Evolutionary conservation across 2,797 vertebrate species (phyloP).

Genomic region (Pseudocheirus occidentalis): DNA sequence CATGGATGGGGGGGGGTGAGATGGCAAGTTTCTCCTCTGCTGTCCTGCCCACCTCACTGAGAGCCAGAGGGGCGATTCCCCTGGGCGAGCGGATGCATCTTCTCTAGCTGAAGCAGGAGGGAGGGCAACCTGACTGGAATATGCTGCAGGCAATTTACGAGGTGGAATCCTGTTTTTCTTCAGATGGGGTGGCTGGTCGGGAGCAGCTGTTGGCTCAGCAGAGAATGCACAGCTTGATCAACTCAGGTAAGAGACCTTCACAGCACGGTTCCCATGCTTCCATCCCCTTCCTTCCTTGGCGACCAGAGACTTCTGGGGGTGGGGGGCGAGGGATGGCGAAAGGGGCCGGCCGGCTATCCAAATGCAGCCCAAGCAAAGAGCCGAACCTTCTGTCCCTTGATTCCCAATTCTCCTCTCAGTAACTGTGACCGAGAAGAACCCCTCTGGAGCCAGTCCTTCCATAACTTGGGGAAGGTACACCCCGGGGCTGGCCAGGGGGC

Average conservation of each 20-base stretch:
- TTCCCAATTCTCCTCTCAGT: background rate
- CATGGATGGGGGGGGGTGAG: conserved; percentile 75
- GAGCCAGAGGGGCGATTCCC: conserved; percentile 81
- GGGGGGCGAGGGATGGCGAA: background rate
- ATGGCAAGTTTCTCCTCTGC: conserved; percentile 73
- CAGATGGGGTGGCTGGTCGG: conserved; percentile 94
- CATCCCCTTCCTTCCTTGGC: background rate
- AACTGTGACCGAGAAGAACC: background rate
- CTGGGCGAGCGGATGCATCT: conserved; percentile 86
- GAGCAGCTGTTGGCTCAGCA: conserved; percentile 90
- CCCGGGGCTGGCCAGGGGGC: conserved; percentile 44
- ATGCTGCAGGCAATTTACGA: conserved; percentile 99
- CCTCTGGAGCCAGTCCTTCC: conserved; percentile 49
- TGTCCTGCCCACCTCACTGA: conserved; percentile 69
- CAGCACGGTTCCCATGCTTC: background rate
- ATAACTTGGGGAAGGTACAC: conserved; percentile 52
- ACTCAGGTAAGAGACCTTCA: conserved; percentile 92
- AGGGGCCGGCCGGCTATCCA: conserved; percentile 32
- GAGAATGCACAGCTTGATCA: conserved; percentile 98
- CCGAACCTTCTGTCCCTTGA: background rate
- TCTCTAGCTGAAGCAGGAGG: conserved; percentile 91
- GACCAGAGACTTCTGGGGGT: background rate
- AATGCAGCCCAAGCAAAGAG: conserved; percentile 39
- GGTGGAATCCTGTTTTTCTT: conserved; percentile 98
- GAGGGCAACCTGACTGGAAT: conserved; percentile 88